A percentile compares a stretch with the other conserved stretches of the same genome.
phyloP scores from a whole-genome alignment of 1,140 invertebrate species.

The Phenacoccus solenopsis region DNA sequence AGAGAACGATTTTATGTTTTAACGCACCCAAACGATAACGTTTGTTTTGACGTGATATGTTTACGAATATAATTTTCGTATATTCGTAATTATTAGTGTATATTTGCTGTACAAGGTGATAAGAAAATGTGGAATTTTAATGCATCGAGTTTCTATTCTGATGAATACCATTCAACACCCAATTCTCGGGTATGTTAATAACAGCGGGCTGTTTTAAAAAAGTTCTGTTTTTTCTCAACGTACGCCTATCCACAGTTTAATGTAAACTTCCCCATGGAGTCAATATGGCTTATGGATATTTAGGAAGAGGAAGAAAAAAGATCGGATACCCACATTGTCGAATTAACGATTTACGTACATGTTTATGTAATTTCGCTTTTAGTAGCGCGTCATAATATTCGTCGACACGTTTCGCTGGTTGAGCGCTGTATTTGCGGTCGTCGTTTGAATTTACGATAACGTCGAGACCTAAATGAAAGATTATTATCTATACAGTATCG shows the following conservation, averaged over 20 bases:
- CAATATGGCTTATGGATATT: background rate
- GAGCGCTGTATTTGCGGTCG: background rate
- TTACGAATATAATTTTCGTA: too few relatives aligned
- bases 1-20: too few relatives aligned
- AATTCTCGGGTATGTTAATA: too few relatives aligned
- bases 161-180: background rate
- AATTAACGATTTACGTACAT: background rate
- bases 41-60: too few relatives aligned
- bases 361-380: background rate
- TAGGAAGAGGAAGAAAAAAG: too few relatives aligned
- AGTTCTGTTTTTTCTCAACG: background rate
- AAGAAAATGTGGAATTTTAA: too few relatives aligned
- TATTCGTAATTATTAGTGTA: too few relatives aligned
- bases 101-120: too few relatives aligned
- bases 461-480: too few relatives aligned
- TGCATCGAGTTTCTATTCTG: too few relatives aligned
- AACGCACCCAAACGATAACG: too few relatives aligned
- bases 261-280: background rate
- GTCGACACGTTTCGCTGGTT: background rate
- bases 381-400: background rate
- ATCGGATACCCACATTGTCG: background rate
- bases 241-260: background rate
- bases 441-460: background rate
- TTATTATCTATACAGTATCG: background rate
- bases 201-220: too few relatives aligned